A percentile compares a stretch with the other conserved stretches of the same genome.
Conservation (phyloP, 2,888 invertebrate genomes). For the Troides aeacus region DNA sequence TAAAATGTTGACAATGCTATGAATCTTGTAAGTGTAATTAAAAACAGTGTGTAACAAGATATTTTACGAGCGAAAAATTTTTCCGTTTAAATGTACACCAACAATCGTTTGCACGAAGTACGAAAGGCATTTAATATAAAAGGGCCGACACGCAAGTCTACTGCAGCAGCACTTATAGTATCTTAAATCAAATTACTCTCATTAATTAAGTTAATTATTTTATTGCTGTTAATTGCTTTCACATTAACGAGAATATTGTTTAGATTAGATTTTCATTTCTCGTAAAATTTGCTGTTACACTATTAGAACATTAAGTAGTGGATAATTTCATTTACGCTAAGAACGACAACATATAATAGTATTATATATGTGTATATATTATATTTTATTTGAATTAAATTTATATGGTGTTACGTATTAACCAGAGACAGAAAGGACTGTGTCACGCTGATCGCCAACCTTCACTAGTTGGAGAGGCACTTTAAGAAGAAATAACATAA, state of each 20-base stretch:
- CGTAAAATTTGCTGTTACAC: conserved; percentile 4
- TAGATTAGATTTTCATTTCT: conserved; percentile 28
- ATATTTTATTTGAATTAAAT: too few relatives aligned
- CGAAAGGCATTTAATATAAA: conserved; percentile 10
- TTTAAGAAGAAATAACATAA: too few relatives aligned
- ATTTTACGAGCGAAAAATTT: neutral
- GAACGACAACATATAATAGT: too few relatives aligned
- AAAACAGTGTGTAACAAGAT: too few relatives aligned
- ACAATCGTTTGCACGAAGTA: conserved; percentile 4
- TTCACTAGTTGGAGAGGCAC: too few relatives aligned
- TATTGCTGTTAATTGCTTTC: conserved; percentile 25
- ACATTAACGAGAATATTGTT: conserved; percentile 24
- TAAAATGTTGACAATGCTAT: too few relatives aligned
- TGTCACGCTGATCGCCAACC: too few relatives aligned
- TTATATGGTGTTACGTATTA: too few relatives aligned
- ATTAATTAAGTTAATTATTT: conserved; percentile 28
- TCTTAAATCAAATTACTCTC: conserved; percentile 20
- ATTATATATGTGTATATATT: too few relatives aligned
- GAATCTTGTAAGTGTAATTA: too few relatives aligned
- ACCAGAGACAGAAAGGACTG: too few relatives aligned
- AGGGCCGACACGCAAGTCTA: conserved; percentile 18
- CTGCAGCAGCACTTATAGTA: conserved; percentile 6
- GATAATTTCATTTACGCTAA: neutral
- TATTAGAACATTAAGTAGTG: neutral
- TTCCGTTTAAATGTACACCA: neutral